phyloP scores from a whole-genome alignment of 2,888 invertebrate species.

The Ferdinandea cuprea region DNA sequence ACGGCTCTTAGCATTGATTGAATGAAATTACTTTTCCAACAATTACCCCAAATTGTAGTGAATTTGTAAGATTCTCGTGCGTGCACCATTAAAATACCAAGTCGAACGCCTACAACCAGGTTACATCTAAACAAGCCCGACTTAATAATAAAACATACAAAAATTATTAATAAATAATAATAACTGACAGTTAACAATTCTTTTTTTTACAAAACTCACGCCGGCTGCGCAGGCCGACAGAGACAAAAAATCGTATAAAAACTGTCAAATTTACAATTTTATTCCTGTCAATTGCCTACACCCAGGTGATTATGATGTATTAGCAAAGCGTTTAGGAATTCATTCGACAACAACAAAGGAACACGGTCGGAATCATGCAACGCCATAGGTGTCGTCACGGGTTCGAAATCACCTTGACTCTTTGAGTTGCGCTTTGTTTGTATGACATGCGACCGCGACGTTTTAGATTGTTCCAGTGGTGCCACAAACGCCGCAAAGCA shows the following conservation, averaged over 20 bases:
- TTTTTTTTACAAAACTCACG: slow-evolving; percentile 30
- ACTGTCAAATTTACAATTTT: slow-evolving; percentile 74
- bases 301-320: slow-evolving; percentile 74
- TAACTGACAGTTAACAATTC: slow-evolving; percentile 61
- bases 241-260: slow-evolving; percentile 34
- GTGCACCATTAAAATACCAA: slow-evolving; percentile 9
- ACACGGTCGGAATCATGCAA: slow-evolving; percentile 66
- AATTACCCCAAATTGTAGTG: slow-evolving; percentile 1
- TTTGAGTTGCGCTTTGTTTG: slow-evolving; percentile 12
- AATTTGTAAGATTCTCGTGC: slow-evolving; percentile 25
- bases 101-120: slow-evolving; percentile 32
- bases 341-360: slow-evolving; percentile 66
- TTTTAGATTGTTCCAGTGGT: slow-evolving; percentile 58
- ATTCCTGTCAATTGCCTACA: slow-evolving; percentile 72
- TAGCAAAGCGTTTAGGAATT: slow-evolving; percentile 74
- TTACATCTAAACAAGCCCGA: slow-evolving; percentile 45
- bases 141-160: slow-evolving; percentile 39
- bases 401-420: slow-evolving; percentile 58
- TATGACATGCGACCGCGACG: slow-evolving; percentile 70
- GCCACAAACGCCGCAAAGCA: slow-evolving; percentile 58
- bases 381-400: slow-evolving; percentile 72
- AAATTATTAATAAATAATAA: slow-evolving; percentile 39
- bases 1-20: slow-evolving; percentile 33
- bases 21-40: slow-evolving; percentile 33
- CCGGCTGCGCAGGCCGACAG: slow-evolving; percentile 16